Evolutionary conservation across 2,888 invertebrate species (phyloP).

Genomic region (Blastobasis adustella): DNA sequence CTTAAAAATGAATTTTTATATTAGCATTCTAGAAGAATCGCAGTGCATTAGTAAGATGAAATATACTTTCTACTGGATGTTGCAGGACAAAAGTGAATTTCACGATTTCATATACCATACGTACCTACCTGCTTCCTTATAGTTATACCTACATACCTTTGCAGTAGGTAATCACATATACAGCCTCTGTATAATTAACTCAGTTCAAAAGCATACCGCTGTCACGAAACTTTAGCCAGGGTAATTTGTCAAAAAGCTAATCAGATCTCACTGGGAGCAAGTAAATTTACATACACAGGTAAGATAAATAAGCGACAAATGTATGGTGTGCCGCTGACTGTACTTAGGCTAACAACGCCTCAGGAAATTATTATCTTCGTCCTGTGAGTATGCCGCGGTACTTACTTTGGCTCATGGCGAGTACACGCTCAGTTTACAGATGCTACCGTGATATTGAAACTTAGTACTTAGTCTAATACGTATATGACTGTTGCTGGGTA

Average conservation of each 20-base stretch:
- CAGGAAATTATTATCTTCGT: conserved; percentile 38
- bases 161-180: no score
- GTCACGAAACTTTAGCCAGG: not conserved
- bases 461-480: not conserved
- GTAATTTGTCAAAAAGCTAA: not conserved
- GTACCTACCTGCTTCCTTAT: no score
- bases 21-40: no score
- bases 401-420: conserved; percentile 12
- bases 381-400: conserved; percentile 23
- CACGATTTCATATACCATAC: no score
- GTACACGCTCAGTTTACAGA: conserved; percentile 17
- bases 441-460: not conserved
- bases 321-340: conserved; percentile 9
- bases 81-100: no score
- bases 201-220: no score
- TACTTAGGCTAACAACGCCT: conserved; percentile 29
- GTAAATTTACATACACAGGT: not conserved
- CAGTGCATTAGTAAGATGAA: no score
- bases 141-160: no score
- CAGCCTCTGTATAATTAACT: no score
- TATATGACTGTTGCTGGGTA: no score
- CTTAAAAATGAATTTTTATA: no score
- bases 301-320: not conserved
- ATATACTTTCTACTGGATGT: no score
- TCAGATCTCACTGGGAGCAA: not conserved